phyloP scores from a whole-genome alignment of 2,888 invertebrate genomes.

The Empis stercorea region DNA sequence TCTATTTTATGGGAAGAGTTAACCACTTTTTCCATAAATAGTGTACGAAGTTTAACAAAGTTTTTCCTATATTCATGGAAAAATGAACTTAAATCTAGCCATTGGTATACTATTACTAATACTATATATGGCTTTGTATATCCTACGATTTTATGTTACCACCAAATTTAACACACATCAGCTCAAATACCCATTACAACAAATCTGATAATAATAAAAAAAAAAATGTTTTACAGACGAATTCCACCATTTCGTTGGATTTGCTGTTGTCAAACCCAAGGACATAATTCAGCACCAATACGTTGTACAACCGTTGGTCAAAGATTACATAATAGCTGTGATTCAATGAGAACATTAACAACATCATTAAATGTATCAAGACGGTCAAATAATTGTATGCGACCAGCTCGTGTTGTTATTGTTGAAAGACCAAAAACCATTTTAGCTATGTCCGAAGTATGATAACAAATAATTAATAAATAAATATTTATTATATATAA shows the following conservation, averaged over 20 bases:
- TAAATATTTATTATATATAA: background rate
- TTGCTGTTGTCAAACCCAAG: conserved; percentile 39
- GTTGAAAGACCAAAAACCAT: conserved; percentile 28
- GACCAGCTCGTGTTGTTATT: conserved; percentile 29
- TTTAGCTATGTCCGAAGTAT: conserved; percentile 34
- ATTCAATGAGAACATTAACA: conserved; percentile 35
- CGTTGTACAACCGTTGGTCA: conserved; percentile 33
- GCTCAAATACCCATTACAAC: no score
- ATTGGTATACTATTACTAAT: no score
- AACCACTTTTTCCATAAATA: no score
- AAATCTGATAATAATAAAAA: no score
- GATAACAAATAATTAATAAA: conserved; percentile 20
- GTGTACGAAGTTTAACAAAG: no score
- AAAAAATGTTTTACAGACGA: conserved; percentile 20
- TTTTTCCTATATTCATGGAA: no score
- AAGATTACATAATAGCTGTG: conserved; percentile 33
- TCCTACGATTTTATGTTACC: no score
- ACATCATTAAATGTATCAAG: conserved; percentile 33
- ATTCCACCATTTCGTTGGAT: conserved; percentile 59
- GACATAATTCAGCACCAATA: conserved; percentile 23
- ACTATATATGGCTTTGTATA: no score
- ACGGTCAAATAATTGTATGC: conserved; percentile 28
- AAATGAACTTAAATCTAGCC: no score
- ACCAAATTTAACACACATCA: no score
- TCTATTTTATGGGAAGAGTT: no score